These are phyloP conservation scores for Leptura quadrifasciata DNA, from an alignment of 2,888 invertebrate genomes.

Conservation along the genomic window DNA sequence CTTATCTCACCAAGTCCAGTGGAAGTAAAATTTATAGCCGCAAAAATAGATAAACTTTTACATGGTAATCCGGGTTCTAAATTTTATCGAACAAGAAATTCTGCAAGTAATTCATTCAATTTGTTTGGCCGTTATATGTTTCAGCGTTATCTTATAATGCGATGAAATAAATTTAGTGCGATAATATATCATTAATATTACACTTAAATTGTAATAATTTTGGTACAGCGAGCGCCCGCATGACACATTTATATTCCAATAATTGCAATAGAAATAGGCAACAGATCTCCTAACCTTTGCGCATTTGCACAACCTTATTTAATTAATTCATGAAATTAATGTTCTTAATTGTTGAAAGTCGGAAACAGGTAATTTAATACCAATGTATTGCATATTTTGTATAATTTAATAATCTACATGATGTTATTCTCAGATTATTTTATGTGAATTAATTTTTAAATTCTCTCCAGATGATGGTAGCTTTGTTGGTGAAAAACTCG, in stretches of 20 bases:
- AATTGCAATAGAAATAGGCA: conserved; percentile 16
- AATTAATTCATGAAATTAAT: neutral
- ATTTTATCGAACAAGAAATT: conserved; percentile 33
- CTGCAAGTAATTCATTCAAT: conserved; percentile 21
- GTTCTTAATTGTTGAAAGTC: too few species aligned
- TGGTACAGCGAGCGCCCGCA: neutral
- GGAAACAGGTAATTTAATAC: too few species aligned
- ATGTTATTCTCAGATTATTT: too few species aligned
- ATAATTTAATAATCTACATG: too few species aligned
- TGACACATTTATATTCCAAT: conserved; percentile 4
- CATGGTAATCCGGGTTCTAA: conserved; percentile 57
- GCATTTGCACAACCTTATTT: conserved; percentile 1
- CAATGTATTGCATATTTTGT: too few species aligned
- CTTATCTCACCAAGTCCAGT: conserved; percentile 53
- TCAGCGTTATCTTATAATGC: conserved; percentile 12
- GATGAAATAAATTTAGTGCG: conserved; percentile 14
- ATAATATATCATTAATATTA: conserved; percentile 32
- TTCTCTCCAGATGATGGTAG: too few species aligned
- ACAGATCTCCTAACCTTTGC: neutral
- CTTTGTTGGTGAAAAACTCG: too few species aligned
- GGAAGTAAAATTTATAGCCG: conserved; percentile 57
- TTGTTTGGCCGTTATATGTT: conserved; percentile 28
- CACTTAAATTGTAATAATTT: conserved; percentile 9
- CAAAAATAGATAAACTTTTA: conserved; percentile 58
- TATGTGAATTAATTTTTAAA: too few species aligned